Conservation (phyloP, 2,888 invertebrate genomes). For the Spisula subtruncata region DNA sequence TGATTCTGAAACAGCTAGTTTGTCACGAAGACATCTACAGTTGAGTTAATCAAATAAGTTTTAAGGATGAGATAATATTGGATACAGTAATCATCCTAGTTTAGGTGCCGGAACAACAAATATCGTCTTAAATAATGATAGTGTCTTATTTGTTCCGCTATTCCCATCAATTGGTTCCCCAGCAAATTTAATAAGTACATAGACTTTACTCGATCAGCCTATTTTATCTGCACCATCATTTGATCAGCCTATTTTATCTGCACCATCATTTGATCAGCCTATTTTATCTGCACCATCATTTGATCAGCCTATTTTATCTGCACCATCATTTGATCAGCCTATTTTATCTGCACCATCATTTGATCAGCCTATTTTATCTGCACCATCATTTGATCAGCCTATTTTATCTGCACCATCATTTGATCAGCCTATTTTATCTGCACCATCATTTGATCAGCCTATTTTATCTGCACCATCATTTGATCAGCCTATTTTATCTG, state of each 20-base stretch:
- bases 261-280: not conserved
- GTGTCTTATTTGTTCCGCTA: slow-evolving; percentile 4
- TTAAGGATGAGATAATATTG: not conserved
- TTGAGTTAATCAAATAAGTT: not conserved
- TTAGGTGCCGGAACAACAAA: not conserved
- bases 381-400: not conserved
- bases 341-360: not conserved
- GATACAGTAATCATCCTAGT: not conserved
- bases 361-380: slow-evolving; percentile 13
- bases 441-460: not conserved
- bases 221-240: not conserved
- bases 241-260: slow-evolving; percentile 13
- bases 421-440: slow-evolving; percentile 13
- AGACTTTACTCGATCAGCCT: not conserved
- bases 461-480: not conserved
- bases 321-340: not conserved
- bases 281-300: not conserved
- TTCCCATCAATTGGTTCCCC: not conserved
- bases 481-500: slow-evolving; percentile 13
- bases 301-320: slow-evolving; percentile 13
- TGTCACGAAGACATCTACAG: not conserved
- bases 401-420: not conserved
- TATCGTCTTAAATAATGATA: not conserved
- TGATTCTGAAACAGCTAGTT: not conserved
- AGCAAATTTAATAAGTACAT: not conserved